phyloP scores from a whole-genome alignment of 2,888 invertebrate species.

The Pseudococcus longispinus region DNA sequence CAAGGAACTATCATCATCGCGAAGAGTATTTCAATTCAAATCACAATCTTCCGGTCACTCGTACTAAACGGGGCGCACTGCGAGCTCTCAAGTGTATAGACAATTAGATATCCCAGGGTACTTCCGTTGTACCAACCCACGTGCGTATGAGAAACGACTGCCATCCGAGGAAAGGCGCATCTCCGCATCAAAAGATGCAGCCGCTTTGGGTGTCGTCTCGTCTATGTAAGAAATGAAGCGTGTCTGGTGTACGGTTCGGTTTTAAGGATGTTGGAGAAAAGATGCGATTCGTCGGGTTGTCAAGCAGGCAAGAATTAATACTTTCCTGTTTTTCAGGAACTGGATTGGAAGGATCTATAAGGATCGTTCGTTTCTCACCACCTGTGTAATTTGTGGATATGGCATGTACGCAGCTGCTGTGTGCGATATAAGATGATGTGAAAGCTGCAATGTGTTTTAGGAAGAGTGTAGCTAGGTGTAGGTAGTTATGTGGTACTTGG shows the following conservation, averaged over 20 bases:
- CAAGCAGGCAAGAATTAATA: constrained; percentile 38
- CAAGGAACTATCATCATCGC: neutral
- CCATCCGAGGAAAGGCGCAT: neutral
- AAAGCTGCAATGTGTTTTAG: neutral
- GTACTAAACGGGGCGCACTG: neutral
- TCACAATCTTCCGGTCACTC: constrained; percentile 37
- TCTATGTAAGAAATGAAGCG: neutral
- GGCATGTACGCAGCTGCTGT: neutral
- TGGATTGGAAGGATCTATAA: constrained; percentile 32
- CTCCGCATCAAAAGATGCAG: constrained; percentile 30
- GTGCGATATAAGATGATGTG: neutral
- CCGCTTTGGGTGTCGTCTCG: constrained; percentile 21
- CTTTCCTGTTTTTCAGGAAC: constrained; percentile 44
- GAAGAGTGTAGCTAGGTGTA: neutral
- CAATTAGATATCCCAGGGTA: neutral
- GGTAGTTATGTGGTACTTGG: too few relatives aligned
- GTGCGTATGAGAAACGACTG: constrained; percentile 32
- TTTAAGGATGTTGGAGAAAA: constrained; percentile 13
- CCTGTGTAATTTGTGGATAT: constrained; percentile 17
- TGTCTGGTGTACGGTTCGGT: constrained; percentile 12
- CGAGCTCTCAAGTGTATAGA: neutral
- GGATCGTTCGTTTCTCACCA: constrained; percentile 41
- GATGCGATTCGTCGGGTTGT: constrained; percentile 23
- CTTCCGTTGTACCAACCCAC: constrained; percentile 18
- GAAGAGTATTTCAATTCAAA: constrained; percentile 18